Conservation (phyloP, 2,888 invertebrate genomes). For the Heliothis peltigera region DNA sequence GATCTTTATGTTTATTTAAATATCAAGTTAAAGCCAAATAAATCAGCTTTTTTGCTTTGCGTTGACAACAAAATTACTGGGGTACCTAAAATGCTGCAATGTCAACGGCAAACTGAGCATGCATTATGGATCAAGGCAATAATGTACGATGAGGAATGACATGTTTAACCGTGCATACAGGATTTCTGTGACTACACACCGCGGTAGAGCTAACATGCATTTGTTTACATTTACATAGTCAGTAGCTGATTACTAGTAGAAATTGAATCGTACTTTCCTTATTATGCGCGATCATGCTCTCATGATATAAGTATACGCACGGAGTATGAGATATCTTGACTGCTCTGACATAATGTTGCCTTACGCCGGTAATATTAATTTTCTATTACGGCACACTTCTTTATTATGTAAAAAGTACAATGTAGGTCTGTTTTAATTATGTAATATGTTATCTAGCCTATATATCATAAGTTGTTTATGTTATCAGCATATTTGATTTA, state of each 20-base stretch:
- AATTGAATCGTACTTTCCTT: constrained; percentile 33
- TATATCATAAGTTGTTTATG: constrained; percentile 9
- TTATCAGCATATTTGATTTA: constrained; percentile 12
- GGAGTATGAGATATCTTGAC: constrained; percentile 45
- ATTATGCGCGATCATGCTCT: constrained; percentile 47
- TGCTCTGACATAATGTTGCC: constrained; percentile 59
- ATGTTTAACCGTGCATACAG: not conserved
- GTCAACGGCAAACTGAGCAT: not conserved
- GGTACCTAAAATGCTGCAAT: not conserved
- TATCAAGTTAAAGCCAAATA: not conserved
- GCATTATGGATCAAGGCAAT: constrained; percentile 1
- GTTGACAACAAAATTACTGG: not conserved
- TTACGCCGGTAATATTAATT: constrained; percentile 59
- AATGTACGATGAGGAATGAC: not conserved
- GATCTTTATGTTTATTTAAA: too few species aligned
- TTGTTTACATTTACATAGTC: constrained; percentile 8
- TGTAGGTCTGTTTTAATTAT: constrained; percentile 43
- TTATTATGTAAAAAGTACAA: constrained; percentile 58
- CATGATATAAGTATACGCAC: constrained; percentile 41
- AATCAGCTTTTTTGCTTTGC: not conserved
- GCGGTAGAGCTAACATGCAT: constrained; percentile 3
- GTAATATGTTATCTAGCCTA: constrained; percentile 36
- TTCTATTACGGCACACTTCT: constrained; percentile 50
- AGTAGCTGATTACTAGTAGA: constrained; percentile 15
- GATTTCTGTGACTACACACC: not conserved